phyloP scores from a whole-genome alignment of 2,113 vertebrate genomes.

The Burhinus oedicnemus region DNA sequence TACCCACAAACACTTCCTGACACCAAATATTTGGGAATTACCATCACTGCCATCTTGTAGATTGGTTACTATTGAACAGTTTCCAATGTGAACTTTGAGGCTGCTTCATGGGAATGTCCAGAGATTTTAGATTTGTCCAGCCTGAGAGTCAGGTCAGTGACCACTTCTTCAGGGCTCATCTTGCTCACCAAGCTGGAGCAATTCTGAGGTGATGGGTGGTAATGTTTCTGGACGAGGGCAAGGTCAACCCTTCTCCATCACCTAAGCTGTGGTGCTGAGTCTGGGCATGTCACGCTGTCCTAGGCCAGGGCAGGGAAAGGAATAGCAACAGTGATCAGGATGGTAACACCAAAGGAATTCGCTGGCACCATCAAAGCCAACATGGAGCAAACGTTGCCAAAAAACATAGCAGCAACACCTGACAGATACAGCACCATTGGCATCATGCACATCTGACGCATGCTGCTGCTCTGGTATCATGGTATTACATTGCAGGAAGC shows the following conservation, averaged over 20 bases:
- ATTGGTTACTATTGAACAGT: not conserved
- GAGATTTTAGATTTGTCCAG: not conserved
- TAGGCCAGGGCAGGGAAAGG: not conserved
- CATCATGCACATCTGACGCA: not conserved
- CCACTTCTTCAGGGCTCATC: not conserved
- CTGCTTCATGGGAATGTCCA: not conserved
- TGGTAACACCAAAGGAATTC: not conserved
- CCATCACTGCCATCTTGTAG: not conserved
- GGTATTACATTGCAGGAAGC: not conserved
- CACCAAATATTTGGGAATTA: not conserved
- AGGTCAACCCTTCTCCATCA: not conserved
- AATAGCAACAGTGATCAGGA: rapidly evolving
- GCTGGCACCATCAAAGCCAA: not conserved
- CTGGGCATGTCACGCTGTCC: rapidly evolving
- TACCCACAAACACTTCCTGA: not conserved
- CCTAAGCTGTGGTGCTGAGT: not conserved
- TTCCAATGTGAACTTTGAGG: not conserved
- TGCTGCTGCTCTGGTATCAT: not conserved
- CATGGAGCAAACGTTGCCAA: not conserved
- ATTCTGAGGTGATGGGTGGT: not conserved
- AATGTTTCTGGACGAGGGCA: rapidly evolving
- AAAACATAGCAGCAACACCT: not conserved
- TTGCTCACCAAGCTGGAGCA: not conserved
- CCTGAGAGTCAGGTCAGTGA: not conserved
- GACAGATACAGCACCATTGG: rapidly evolving